Percentiles rank a stretch among this genome's conserved stretches.
Evolutionary conservation across 53 echinoderm and acorn worm genomes (phyloP).

Genomic region (Luidia sarsii): DNA sequence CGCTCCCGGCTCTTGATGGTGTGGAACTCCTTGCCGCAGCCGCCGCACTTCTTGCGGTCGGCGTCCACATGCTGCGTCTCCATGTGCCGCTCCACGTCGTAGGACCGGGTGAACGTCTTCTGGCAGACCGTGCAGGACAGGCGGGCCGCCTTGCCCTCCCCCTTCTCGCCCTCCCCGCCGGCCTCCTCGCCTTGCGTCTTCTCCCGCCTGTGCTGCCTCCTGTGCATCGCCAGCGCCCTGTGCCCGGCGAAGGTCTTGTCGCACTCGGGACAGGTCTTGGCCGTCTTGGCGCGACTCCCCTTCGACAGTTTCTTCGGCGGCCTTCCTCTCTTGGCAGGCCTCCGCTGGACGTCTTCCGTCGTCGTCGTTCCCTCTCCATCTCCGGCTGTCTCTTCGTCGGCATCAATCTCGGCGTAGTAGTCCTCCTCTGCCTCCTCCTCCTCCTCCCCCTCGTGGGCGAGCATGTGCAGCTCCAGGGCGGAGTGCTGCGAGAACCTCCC

Average conservation of each 20-base stretch:
- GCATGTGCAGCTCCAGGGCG: constrained; percentile 29
- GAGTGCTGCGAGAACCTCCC: constrained; percentile 2
- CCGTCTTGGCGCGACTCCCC: neutral
- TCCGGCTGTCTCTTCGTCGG: neutral
- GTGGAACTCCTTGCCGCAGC: constrained; percentile 16
- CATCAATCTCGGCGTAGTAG: neutral
- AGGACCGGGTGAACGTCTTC: constrained; percentile 36
- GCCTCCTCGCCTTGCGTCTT: neutral
- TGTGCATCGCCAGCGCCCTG: constrained; percentile 7
- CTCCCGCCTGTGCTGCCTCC: constrained; percentile 8
- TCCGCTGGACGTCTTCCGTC: neutral
- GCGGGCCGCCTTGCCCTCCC: neutral
- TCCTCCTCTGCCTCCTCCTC: constrained; percentile 15
- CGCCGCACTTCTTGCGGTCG: constrained; percentile 33
- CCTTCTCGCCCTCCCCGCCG: neutral
- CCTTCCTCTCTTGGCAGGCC: neutral
- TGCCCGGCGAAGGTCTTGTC: neutral
- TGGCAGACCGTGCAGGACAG: constrained; percentile 36
- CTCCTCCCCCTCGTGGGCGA: constrained; percentile 14
- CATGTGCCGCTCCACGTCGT: constrained; percentile 46
- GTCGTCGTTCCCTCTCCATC: neutral
- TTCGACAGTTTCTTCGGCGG: neutral
- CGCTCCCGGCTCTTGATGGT: constrained; percentile 42
- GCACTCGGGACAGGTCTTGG: constrained; percentile 28
- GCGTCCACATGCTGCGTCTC: constrained; percentile 35